Conservation (phyloP, 2,797 vertebrate species). For the Ammospiza maritima region DNA sequence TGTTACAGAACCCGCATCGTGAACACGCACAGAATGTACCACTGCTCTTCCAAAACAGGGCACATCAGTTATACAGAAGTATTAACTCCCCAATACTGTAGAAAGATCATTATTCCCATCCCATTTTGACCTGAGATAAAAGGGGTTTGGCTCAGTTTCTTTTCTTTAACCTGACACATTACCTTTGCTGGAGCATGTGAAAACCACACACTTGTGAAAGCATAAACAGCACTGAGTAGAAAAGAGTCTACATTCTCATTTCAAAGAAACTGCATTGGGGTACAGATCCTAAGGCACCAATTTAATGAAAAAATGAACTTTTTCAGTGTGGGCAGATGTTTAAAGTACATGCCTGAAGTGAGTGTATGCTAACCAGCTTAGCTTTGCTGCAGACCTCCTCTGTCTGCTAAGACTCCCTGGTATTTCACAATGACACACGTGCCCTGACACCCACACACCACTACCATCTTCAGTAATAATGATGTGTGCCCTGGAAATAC, state of each 20-base stretch:
- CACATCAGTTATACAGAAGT: background rate
- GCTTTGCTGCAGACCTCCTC: background rate
- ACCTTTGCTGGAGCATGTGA: background rate
- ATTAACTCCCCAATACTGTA: background rate
- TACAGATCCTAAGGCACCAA: constrained; percentile 26
- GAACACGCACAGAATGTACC: background rate
- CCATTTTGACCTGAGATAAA: background rate
- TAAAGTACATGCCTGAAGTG: constrained; percentile 17
- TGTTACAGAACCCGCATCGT: background rate
- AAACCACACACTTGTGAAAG: background rate
- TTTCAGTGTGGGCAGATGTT: background rate
- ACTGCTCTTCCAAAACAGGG: background rate
- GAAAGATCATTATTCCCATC: background rate
- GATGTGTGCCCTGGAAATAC: background rate
- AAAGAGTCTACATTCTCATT: background rate
- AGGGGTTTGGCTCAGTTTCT: background rate
- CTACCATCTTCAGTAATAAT: background rate
- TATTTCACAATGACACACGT: background rate
- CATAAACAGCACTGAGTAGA: background rate
- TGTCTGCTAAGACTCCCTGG: background rate
- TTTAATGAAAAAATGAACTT: constrained; percentile 18
- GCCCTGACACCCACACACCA: background rate
- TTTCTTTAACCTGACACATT: background rate
- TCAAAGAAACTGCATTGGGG: background rate
- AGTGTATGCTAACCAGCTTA: background rate